phyloP scores from a whole-genome alignment of 2,888 invertebrate genomes.

The Helobdella robusta region DNA sequence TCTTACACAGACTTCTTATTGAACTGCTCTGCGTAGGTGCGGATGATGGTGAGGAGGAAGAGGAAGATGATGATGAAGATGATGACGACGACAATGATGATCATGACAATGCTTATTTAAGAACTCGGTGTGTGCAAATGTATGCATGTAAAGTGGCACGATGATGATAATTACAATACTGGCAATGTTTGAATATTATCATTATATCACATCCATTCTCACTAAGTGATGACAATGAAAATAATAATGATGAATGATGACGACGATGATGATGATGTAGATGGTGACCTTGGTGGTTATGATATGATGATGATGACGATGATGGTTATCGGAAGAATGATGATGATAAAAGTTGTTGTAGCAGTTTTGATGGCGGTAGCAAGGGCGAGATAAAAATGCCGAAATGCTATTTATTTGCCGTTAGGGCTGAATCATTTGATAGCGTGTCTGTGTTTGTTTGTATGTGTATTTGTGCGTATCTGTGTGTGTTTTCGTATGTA shows the following conservation, averaged over 20 bases:
- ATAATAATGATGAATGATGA: neutral
- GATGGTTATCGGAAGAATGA: slow-evolving; percentile 8
- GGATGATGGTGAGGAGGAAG: slow-evolving; percentile 13
- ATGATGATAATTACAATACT: slow-evolving; percentile 10
- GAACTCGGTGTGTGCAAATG: too few species aligned
- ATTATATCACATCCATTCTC: neutral
- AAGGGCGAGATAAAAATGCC: too few species aligned
- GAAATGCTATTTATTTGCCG: too few species aligned
- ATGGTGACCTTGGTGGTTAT: slow-evolving; percentile 6
- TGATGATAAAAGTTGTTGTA: too few species aligned
- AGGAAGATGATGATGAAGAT: slow-evolving; percentile 13
- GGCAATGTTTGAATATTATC: too few species aligned
- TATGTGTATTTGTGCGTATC: too few species aligned
- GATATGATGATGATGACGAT: slow-evolving; percentile 20
- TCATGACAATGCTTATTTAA: slow-evolving; percentile 6
- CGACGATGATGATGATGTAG: slow-evolving; percentile 8
- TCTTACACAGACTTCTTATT: too few species aligned
- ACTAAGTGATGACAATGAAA: neutral
- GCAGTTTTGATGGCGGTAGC: too few species aligned
- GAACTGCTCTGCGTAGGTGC: too few species aligned
- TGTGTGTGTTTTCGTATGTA: too few species aligned
- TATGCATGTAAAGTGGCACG: neutral
- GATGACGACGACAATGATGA: slow-evolving; percentile 4
- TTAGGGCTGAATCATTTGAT: too few species aligned
- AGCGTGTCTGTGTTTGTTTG: too few species aligned